Evolutionary conservation across 2,888 invertebrate species (phyloP), one percentile per base, ranked within the genome.

Genomic region (Sinelater perroti): DNA sequence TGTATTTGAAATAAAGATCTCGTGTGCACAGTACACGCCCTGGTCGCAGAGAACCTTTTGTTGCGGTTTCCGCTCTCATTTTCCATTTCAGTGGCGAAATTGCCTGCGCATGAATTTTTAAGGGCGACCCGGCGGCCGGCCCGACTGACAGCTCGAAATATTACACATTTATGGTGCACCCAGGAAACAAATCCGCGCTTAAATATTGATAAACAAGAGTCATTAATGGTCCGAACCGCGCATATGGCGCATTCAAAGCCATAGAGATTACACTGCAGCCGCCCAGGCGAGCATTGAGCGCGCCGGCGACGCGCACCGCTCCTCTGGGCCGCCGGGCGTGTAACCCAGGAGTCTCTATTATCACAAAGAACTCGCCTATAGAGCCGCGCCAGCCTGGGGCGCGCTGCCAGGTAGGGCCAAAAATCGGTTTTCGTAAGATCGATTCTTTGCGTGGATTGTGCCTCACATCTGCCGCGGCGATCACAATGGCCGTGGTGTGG

Each of bases 321-420:
- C 50, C 20, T 46, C 16, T 56, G 53, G 31, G 21, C 54, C 58
- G 51, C 47, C 56, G 55, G 60, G 61, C 62, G 67, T 64, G 67
- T 67, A 67, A 67, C 67, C 62, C 64, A 57, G 67, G 57, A 67
- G 67, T 64, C 47, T 62, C 65, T 56, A 58, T 60, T 51, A 56
- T 51, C 62, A 56, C 56, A 54, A 67, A 61, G 36, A 57, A 59
- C 59, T 33, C 59, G 59, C 50, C 54, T 59, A 35, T 54, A 52
- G 53, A 52, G 53, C 13, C 45, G 26, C 36, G 26, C 46, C 42
- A 45, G 45, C 57, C 36, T 20, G 11, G 26, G 36, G 45, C 45
- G 14, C 24, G 14, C 38, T 38, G 44, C 35, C 59, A 59, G 59
- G 59, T 59, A 59, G 46, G 49, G 18, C 40, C 10, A 46, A 49